Base-by-base conservation (phyloP, 2,888 invertebrate species). In the Stenolophus ochropezus region DNA sequence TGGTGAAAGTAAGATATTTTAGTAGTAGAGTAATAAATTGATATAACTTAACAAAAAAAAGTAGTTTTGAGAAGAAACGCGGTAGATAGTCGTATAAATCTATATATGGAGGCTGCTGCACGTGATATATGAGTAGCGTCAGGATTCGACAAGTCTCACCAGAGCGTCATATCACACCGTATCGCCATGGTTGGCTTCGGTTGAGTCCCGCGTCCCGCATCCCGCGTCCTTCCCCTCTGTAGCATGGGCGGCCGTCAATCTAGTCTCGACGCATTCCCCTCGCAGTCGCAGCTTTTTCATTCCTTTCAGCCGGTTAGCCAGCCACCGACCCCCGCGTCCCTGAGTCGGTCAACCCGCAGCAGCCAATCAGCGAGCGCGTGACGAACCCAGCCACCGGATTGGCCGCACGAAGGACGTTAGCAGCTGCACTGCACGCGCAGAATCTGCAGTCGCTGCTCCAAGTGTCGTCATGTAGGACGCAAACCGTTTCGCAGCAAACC, bases 371-470 rank as follows among this genome's bases (percentile, higher is more conserved):
- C 27, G 8, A 1, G 33, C 49, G 14, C 21, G 73, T n/a, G 3
- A 56, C 1, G 33, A 51, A 75, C 23, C 25, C 21, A 5, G 25
- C 25, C 5, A 8, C 20, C 42, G 11, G 42, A 80, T 80, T 80
- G 80, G 80, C 18, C 58, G 58, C 53, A 27, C 73, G 80, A 80
- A 80, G 80, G 80, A 80, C 80, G 79, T 71, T 69, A 58, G 56
- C 51, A 33, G 73, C 33, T 73, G 71, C 58, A 21, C 23, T 20
- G 18, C 53, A 71, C 56, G 80, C 80, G 80, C 80, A 80, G 80
- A 80, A 80, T 80, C 80, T 80, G 73, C 80, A 80, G 73, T 80
- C 49, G 42, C 61, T 42, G 25, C 16, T 61, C 61, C n/a, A 77
- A 53, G 80, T 80, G 56, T 80, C 51, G 78, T 73, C 69, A 75